Evolutionary conservation across 92 coral and sea anemone species (phyloP), one percentile per base, ranked within the genome.

Genomic region (Parazoanthus swiftii): DNA sequence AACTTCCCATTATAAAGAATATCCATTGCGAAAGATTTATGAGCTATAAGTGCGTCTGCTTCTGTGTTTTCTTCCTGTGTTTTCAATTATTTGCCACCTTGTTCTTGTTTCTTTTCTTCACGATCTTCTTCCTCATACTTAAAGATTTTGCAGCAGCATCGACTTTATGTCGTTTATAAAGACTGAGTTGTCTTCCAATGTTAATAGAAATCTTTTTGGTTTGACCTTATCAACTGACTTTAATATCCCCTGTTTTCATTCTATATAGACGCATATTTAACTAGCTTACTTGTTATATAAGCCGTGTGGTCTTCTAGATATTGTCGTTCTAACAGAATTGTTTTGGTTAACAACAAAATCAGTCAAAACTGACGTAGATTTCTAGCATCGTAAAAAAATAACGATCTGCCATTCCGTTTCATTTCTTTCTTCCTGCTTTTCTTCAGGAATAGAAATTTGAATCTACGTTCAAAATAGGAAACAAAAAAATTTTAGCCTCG

Each of bases 211-310:
- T 43, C 51, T 51, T 84, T 33, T 38, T 42, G 14, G 78, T 51
- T 84, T 14, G 25, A 48, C 66, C 54, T 70, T 68, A 54, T 84
- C n/a, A 84, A 44, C 56, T 71, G 36, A 35, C 39, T 44, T 54
- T 48, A 46, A 70, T 84, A 70, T 68, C 43, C 44, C n/a, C 44
- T 25, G 43, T 18, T 67, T 82, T 66, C 16, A 81, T 44, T 39
- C 51, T 38, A 36, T 38, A 15, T 0, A 21, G 78, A 74, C 78
- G 46, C 51, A 82, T 25, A 21, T n/a, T 44, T 21, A 37, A 50
- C 77, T 65, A 83, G 86, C 78, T 25, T 84, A 70, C 77, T 26
- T 36, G 25, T 54, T 25, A 84, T 84, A 84, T 84, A 5, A 71
- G 43, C 43, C 66, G 58, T 36, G 77, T 82, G 58, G 63, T 46